Evolutionary conservation across 1,140 invertebrate genomes (phyloP).

Genomic region (Proctacanthus coquilletti): DNA sequence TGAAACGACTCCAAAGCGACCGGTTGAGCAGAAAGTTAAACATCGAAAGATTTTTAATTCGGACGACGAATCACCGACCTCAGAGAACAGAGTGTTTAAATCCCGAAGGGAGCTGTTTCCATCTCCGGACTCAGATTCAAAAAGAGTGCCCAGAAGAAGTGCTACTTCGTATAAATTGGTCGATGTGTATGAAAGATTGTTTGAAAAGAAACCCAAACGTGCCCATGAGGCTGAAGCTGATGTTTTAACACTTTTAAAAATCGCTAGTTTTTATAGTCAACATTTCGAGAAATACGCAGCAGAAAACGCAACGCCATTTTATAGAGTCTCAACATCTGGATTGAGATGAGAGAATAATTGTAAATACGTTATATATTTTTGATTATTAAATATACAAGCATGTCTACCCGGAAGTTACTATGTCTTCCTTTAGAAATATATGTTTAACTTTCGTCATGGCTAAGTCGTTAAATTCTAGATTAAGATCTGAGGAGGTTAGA

Average conservation of each 20-base stretch:
- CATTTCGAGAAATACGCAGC: conserved; percentile 40
- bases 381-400: too few species aligned
- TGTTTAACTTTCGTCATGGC: too few species aligned
- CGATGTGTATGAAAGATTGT: conserved; percentile 35
- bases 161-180: conserved; percentile 30
- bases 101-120: conserved; percentile 9
- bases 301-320: conserved; percentile 30
- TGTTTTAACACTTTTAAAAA: conserved; percentile 37
- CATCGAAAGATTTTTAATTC: conserved; percentile 5
- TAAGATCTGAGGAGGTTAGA: too few species aligned
- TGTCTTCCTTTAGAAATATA: too few species aligned
- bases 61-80: conserved; percentile 8
- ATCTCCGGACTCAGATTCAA: conserved; percentile 7
- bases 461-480: too few species aligned
- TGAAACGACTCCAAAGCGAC: conserved; percentile 31
- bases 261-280: conserved; percentile 34
- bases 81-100: conserved; percentile 10
- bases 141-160: not conserved
- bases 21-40: conserved; percentile 4
- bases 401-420: too few species aligned
- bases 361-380: too few species aligned
- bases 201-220: conserved; percentile 26
- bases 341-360: too few species aligned
- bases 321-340: too few species aligned
- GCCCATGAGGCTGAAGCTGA: conserved; percentile 45